Percentiles rank a stretch among this genome's conserved stretches.
Conservation (phyloP, 2,888 invertebrate genomes). For the Drosophila vallismaia region DNA sequence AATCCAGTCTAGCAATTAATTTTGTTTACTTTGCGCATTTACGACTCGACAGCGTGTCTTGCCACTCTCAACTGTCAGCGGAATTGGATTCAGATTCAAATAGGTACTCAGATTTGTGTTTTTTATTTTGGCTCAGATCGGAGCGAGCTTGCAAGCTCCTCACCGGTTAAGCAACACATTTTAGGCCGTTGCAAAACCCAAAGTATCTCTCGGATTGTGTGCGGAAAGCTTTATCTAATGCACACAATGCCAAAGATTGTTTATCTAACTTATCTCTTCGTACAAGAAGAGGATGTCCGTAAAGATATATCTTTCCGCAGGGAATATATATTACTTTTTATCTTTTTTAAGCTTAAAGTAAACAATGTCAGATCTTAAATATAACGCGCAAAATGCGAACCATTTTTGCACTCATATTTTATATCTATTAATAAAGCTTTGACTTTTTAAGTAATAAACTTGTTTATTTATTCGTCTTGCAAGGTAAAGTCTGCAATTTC, state of each 20-base stretch:
- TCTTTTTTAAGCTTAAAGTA: not conserved
- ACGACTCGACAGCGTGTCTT: slow-evolving; percentile 40
- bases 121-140: slow-evolving; percentile 29
- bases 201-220: slow-evolving; percentile 29
- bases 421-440: not conserved
- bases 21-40: slow-evolving; percentile 52
- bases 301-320: slow-evolving; percentile 4
- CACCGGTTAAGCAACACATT: slow-evolving; percentile 26
- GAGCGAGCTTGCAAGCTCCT: slow-evolving; percentile 51
- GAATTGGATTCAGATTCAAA: slow-evolving; percentile 40
- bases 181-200: slow-evolving; percentile 41
- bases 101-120: slow-evolving; percentile 43
- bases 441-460: not conserved
- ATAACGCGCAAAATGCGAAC: not conserved
- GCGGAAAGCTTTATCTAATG: slow-evolving; percentile 33
- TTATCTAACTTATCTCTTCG: slow-evolving; percentile 23
- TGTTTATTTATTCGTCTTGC: not conserved
- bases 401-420: not conserved
- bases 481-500: not conserved
- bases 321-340: not conserved
- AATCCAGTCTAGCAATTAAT: slow-evolving; percentile 12
- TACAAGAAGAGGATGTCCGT: slow-evolving; percentile 29
- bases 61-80: slow-evolving; percentile 53
- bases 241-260: slow-evolving; percentile 21
- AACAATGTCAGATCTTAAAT: not conserved